These are phyloP conservation scores for Pagetopsis macropterus DNA, from an alignment of 2,797 vertebrate species.

Conservation along the genomic window DNA sequence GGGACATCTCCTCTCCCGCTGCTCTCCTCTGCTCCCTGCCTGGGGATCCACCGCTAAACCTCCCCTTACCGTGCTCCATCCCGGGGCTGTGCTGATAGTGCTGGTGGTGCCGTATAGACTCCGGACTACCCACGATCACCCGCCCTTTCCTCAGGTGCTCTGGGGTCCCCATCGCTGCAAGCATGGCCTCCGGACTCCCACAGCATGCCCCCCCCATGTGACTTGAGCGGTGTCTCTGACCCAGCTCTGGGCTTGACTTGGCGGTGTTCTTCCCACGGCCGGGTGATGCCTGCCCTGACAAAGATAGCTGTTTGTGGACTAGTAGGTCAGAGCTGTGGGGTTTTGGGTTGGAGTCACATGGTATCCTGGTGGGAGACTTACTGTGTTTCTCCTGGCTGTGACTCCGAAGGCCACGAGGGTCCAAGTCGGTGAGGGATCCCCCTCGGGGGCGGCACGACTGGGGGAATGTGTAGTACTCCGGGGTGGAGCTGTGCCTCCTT, in stretches of 20 bases:
- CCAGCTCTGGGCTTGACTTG: constrained; percentile 87
- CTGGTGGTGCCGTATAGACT: constrained; percentile 88
- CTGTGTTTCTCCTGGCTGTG: constrained; percentile 88
- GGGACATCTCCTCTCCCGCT: constrained; percentile 85
- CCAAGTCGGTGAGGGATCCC: constrained; percentile 83
- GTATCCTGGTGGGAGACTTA: constrained; percentile 83
- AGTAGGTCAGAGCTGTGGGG: constrained; percentile 84
- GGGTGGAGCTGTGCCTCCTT: constrained; percentile 89
- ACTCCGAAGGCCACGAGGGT: constrained; percentile 86
- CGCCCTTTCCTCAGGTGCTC: constrained; percentile 90
- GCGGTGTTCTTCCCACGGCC: constrained; percentile 57
- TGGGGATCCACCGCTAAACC: constrained; percentile 83
- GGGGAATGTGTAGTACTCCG: constrained; percentile 90
- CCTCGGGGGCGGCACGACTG: constrained; percentile 82
- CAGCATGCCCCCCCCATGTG: constrained; percentile 42
- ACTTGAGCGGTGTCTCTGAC: constrained; percentile 86
- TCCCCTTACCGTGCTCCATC: constrained; percentile 88
- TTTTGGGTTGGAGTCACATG: constrained; percentile 80
- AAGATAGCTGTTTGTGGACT: constrained; percentile 85
- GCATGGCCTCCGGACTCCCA: constrained; percentile 88
- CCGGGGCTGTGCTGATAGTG: constrained; percentile 83
- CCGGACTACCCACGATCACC: constrained; percentile 90
- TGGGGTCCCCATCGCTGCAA: constrained; percentile 82
- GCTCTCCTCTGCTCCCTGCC: constrained; percentile 89
- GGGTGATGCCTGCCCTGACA: constrained; percentile 78